Evolutionary conservation across 2,888 invertebrate species (phyloP), one percentile per base, ranked within the genome.

Genomic region (Seira musarum): DNA sequence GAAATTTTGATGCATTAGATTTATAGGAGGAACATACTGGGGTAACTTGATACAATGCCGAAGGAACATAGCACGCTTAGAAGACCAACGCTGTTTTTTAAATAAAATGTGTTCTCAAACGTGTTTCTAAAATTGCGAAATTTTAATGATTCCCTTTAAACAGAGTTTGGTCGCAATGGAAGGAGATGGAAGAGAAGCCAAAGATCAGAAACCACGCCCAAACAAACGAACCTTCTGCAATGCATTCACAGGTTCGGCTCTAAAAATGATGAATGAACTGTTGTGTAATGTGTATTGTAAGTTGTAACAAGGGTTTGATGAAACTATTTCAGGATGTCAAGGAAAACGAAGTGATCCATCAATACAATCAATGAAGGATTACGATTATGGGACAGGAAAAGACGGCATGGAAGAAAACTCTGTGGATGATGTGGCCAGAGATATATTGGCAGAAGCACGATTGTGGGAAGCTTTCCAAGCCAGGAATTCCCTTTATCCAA

Each of bases 221-320:
- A 83, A 87, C 87, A 95, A 95, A 87, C 90, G 95, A 87, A 96
- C 96, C 0, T 96, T 96, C 89, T 96, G 96, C 89, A 96, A 96
- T 87, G 95, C 95, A 0, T 96, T 96, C 87, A 95, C 95, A 86
- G 96, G 95, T n/a, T n/a, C n/a, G n/a, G 6, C 46, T 46, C 46
- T 46, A 6, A 46, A 15, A 46, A 46, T 15, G 8, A 10, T 46
- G 15, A 15, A 19, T 61, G 8, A 8, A 8, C 24, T 5, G 15
- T 15, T 63, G 63, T 3, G 8, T 8, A 6, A 10, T n/a, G n/a
- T n/a, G n/a, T n/a, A n/a, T n/a, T n/a, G n/a, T 21, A 19, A 61
- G 17, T 53, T 61, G 21, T 10, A 46, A 46, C 6, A 10, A 46
- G 15, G 15, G 15, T 46, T 46, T 61, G 17, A 61, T 17, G 21